Evolutionary conservation across 2,888 invertebrate species (phyloP), one percentile per base, ranked within the genome.

Genomic region (Apamea anceps): DNA sequence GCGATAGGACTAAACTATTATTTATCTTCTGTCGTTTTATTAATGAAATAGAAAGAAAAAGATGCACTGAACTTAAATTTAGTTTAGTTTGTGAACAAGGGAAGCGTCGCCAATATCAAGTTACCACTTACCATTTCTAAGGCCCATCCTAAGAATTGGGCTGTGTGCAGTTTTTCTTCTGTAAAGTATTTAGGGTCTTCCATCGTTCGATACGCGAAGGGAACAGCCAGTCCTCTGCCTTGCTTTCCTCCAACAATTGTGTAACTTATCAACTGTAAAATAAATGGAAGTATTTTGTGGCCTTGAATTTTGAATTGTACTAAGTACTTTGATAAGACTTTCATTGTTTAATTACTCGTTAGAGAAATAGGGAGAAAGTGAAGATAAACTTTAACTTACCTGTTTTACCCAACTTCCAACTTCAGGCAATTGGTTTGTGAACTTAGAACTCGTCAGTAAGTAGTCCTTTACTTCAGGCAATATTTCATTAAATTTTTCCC

Each of bases 81-180:
- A 37, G 37, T 37, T 37, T 5, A 37, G 37, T 37, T 37, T 37
- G 37, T 37, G 37, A 37, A 37, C 37, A 37, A 37, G 37, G 37
- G 37, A 37, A 37, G 5, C 37, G 37, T 37, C 37, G 37, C 37
- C 37, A 37, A 37, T 37, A 25, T 10, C 25, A 10, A 71, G 32
- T 25, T 54, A 71, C n/a, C 62, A n/a, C 63, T 77, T 67, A 85
- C 85, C 54, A 87, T 85, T 75, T 87, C 85, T 42, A 74, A 32
- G 8, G 51, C 18, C 85, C 78, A 85, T 37, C 88, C 85, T 42
- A 87, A 45, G 60, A 87, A 57, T 15, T 75, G 85, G 25, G 85
- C 85, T 1, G 63, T 37, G n/a, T 85, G 71, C 12, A 77, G 32
- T 57, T 63, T 80, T 75, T 85, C 84, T 75, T 85, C 70, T 0